Percentiles rank a stretch among this genome's conserved stretches.
These are phyloP conservation scores for Pycnonotus jocosus DNA, from an alignment of 2,113 vertebrate species.

Conservation along the genomic window DNA sequence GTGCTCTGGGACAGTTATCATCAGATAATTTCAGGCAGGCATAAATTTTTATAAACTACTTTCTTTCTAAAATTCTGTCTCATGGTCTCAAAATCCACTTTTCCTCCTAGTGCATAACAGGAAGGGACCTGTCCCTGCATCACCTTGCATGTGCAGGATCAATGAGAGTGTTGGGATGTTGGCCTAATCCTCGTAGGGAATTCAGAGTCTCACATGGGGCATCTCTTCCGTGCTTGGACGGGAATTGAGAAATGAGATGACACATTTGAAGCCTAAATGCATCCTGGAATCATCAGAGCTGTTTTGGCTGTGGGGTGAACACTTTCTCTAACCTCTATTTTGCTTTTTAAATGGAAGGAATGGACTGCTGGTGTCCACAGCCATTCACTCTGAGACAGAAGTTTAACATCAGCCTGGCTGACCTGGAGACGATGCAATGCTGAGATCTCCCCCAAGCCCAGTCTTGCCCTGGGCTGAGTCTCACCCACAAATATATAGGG, in stretches of 20 bases:
- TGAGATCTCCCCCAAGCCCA: neutral
- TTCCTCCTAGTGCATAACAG: rapidly evolving
- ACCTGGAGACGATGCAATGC: rapidly evolving
- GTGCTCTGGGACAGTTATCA: neutral
- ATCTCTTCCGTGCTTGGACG: too few relatives aligned
- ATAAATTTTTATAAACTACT: neutral
- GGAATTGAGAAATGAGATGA: rapidly evolving
- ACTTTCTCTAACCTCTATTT: neutral
- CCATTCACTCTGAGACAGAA: neutral
- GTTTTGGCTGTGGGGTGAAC: neutral
- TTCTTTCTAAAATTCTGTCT: neutral
- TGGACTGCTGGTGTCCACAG: neutral
- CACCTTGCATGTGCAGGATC: neutral
- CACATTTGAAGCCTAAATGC: neutral
- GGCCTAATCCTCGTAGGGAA: rapidly evolving
- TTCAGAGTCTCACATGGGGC: too few relatives aligned
- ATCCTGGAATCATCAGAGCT: neutral
- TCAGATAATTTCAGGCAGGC: neutral
- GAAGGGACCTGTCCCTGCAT: neutral
- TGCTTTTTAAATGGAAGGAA: neutral
- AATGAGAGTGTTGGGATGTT: neutral
- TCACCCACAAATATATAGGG: neutral
- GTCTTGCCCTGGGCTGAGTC: neutral
- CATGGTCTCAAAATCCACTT: neutral
- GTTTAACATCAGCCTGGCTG: neutral